Conservation (phyloP, 2,113 vertebrate genomes). For the Mus pahari region DNA sequence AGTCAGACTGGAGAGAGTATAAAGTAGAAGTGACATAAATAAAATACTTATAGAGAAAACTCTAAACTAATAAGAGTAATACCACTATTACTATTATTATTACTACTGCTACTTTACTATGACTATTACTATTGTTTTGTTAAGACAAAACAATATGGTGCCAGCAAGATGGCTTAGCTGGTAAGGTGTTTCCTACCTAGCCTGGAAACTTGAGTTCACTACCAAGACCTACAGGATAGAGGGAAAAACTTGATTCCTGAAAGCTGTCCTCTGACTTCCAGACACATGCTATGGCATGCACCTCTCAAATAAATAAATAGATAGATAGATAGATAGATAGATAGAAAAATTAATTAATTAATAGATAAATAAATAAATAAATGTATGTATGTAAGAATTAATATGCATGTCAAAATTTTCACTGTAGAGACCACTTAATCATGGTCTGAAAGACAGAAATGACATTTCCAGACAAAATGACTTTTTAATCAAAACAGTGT, state of each 20-base stretch:
- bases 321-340: too few species aligned
- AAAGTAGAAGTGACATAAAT: neutral
- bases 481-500: conserved; percentile 42
- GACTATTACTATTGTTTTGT: neutral
- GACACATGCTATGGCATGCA: neutral
- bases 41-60: neutral
- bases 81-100: too few species aligned
- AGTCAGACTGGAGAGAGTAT: neutral
- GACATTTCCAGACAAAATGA: conserved; percentile 42
- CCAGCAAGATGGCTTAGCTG: neutral
- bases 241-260: neutral
- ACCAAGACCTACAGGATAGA: neutral
- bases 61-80: neutral
- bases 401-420: neutral
- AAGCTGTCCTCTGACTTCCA: neutral
- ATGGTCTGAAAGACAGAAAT: neutral
- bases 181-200: neutral
- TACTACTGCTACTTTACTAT: too few species aligned
- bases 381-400: neutral
- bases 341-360: too few species aligned
- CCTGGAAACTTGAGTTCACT: neutral
- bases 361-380: neutral
- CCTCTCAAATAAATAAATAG: neutral
- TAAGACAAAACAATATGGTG: neutral
- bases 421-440: conserved; percentile 39